Base-by-base conservation (phyloP, 2,888 invertebrate species). In the Trichogramma dendrolimi region DNA sequence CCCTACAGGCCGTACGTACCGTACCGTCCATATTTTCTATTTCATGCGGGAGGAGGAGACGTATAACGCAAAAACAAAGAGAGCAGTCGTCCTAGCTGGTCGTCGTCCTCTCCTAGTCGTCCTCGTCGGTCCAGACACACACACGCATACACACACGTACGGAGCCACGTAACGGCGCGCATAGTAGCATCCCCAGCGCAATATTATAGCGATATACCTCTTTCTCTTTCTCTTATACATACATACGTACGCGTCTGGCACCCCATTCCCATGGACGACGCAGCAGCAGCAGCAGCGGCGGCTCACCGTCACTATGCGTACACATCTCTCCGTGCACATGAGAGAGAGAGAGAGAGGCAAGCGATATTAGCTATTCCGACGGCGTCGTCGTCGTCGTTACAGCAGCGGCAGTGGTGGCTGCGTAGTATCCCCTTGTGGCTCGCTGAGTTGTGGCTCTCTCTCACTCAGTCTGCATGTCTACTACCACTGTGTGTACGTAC, bases 301-400 rank as follows among this genome's bases (percentile, higher is more conserved):
- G 27, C 27, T 27, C 27, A 27, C 27, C 27, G 27, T 27, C 27
- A 27, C 27, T 27, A 27, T 27, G 27, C 27, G 27, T 27, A 27
- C 27, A 27, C 27, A 27, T 27, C 27, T 27, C 27, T 27, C 27
- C 27, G 27, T 27, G 27, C 27, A 27, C 27, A 27, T 27, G 11
- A 48, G 48, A 11, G 48, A 48, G 48, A 5, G n/a, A 11, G 11
- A 27, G 11, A 14, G 48, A 48, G 27, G 27, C 27, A 27, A 27
- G 65, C 63, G 70, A 71, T 71, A 73, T 73, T 72, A 73, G 71
- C 69, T 72, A 73, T 73, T 73, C 73, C 69, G 68, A 68, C 66
- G 69, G 71, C 68, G 73, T 73, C 71, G 66, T 65, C 56, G 66
- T 67, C 64, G 64, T 61, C 63, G 27, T 27, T 3, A 27, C 27